phyloP scores from a whole-genome alignment of 2,113 vertebrate species.

The Andinoacara biseriatus region DNA sequence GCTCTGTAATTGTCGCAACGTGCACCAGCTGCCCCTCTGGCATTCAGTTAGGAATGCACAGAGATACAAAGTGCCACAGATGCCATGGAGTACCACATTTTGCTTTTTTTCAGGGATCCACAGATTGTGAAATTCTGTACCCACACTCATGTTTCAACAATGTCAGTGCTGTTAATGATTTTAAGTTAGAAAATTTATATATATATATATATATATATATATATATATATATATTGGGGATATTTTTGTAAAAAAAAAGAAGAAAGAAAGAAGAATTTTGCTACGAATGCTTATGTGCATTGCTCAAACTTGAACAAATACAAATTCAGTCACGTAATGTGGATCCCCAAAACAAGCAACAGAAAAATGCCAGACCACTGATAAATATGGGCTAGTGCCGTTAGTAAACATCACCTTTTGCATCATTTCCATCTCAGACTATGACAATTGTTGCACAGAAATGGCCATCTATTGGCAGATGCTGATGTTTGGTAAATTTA shows the following conservation, averaged over 20 bases:
- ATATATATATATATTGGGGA: no score
- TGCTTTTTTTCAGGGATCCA: rapidly evolving
- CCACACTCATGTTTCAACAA: not conserved
- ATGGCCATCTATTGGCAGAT: not conserved
- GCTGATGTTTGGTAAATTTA: not conserved
- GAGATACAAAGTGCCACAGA: not conserved
- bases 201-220: not conserved
- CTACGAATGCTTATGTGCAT: not conserved
- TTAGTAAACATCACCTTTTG: not conserved
- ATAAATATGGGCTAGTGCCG: not conserved
- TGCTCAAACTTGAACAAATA: not conserved
- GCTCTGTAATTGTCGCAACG: not conserved
- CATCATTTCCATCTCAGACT: not conserved
- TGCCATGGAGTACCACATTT: not conserved
- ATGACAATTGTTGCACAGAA: not conserved
- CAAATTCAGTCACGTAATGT: not conserved
- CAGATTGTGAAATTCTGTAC: not conserved
- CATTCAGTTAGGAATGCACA: not conserved
- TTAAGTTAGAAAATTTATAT: not conserved
- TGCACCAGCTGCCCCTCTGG: not conserved
- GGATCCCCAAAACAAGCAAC: not conserved
- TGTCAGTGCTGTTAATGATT: rapidly evolving
- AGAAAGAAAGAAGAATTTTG: not conserved
- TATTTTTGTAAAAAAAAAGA: not conserved
- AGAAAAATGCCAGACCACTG: not conserved